Evolutionary conservation across 2,113 vertebrate species (phyloP), one percentile per base, ranked within the genome.

Genomic region (Butorides virescens): DNA sequence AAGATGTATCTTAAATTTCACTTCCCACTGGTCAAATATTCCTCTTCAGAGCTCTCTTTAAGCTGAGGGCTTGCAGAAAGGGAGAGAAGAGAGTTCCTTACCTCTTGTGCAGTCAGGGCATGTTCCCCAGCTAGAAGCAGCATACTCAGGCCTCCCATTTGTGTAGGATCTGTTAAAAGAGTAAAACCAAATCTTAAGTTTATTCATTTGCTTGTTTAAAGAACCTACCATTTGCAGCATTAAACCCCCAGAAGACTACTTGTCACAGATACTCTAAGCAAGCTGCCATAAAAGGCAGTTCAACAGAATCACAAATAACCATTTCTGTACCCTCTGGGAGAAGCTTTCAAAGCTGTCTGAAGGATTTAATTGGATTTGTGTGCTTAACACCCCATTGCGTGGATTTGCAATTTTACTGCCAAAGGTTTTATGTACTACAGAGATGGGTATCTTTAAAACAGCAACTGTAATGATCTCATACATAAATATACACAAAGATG

Each of bases 131-230:
- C 99, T 97, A 99, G 97, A 95, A 99, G 98, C 97, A 99, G 98
- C 99, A 99, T 99, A 98, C 99, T 99, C 55, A 99, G 98, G 88
- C 99, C 99, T 96, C 99, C 99, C 99, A 99, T 99, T 94, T 99
- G 99, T 34, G 99, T 99, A 88, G 99, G 99, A 98, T 99, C 99
- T 99, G 95, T 83, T 67, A 93, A 88, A 87, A 97, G 52, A 94
- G 32, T 90, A 97, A 97, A 96, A 82, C 2, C 18, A 96, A 93
- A 72, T 49, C 83, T 92, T 91, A 76, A 73, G 86, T 55, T 78
- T 67, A 98, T 73, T 95, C 71, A 89, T 94, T 95, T 95, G 79
- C 12, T 96, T 96, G 53, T 77, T 95, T 92, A 80, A 94, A 88
- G 89, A 86, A 78, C 27, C 44, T 53, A 81, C 30, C 78, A 66